These are phyloP conservation scores for Danionella cerebrum DNA, from an alignment of 2,113 vertebrate genomes.

Conservation along the genomic window DNA sequence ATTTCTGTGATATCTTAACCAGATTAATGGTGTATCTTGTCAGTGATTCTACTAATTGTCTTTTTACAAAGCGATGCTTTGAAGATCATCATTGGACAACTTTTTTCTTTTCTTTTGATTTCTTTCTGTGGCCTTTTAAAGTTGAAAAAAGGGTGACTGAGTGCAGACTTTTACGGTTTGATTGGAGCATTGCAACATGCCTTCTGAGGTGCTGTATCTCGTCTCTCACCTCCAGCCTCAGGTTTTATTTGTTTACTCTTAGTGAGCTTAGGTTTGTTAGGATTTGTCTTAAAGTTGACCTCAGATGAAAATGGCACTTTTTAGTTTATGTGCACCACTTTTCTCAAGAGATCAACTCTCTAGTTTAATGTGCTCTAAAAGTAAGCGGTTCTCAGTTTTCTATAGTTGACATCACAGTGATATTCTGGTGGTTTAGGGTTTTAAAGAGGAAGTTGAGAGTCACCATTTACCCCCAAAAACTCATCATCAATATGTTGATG, in stretches of 20 bases:
- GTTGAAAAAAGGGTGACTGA: slow-evolving; percentile 40
- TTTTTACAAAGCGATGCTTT: too few species aligned
- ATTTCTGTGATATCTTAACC: neutral
- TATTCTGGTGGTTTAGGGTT: too few species aligned
- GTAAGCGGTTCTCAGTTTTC: too few species aligned
- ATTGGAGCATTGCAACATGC: slow-evolving; percentile 59
- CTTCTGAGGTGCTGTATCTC: slow-evolving; percentile 52
- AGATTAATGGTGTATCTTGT: neutral
- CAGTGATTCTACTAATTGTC: too few species aligned
- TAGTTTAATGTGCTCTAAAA: too few species aligned
- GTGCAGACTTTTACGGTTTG: slow-evolving; percentile 64
- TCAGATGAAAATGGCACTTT: too few species aligned
- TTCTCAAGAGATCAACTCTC: too few species aligned
- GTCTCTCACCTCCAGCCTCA: slow-evolving; percentile 27
- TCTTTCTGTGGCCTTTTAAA: slow-evolving; percentile 51
- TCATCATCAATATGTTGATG: too few species aligned
- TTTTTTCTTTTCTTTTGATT: slow-evolving; percentile 44
- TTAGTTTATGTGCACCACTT: too few species aligned
- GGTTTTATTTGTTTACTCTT: neutral
- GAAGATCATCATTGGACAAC: neutral
- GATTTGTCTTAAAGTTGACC: neutral
- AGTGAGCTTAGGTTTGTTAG: neutral
- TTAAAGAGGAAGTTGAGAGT: too few species aligned
- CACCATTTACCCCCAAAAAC: too few species aligned
- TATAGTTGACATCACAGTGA: too few species aligned